Evolutionary conservation across 2,888 invertebrate genomes (phyloP), one percentile per base, ranked within the genome.

Genomic region (Nyleta sp.): DNA sequence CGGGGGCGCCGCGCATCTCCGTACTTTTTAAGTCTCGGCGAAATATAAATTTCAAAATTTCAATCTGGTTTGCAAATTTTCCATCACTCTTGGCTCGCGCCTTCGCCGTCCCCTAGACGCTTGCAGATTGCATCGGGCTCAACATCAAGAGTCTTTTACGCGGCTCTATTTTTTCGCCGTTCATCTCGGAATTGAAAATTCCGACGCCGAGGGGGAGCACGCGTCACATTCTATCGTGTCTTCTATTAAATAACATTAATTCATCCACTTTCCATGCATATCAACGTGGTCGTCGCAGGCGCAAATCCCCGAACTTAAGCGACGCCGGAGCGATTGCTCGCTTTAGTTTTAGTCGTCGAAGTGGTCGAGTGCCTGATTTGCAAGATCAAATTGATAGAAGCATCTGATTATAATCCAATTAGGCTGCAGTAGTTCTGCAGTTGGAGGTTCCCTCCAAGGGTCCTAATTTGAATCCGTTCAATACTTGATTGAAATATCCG

Each of bases 21-120:
- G 82, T 81, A 87, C 87, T 87, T 89, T 90, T 90, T 89, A 88
- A 89, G 87, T 89, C 87, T 78, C 87, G 78, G 83, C 70, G 83
- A 89, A 91, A 92, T 92, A 91, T 92, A 91, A 91, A 92, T 91
- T 92, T 92, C 91, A 91, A 91, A 92, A 91, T 91, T 91, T 89
- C 90, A 91, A 92, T 92, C 91, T 92, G 92, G 91, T 87, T 92
- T 92, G 92, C 92, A 91, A 92, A 92, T 92, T 91, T 85, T 83
- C 75, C 81, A 80, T 81, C 86, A 82, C 81, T 84, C 78, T 79
- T 83, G 78, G 78, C 84, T 80, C 80, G 72, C 81, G 75, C 81
- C 80, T 84, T 81, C 83, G 80, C 35, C 82, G 53, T 81, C 74
- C 74, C 81, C 74, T 83, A 82, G 86, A 84, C 82, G 83, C 82